Base-by-base conservation (phyloP, 1,140 invertebrate species). In the Drosophila leontia region DNA sequence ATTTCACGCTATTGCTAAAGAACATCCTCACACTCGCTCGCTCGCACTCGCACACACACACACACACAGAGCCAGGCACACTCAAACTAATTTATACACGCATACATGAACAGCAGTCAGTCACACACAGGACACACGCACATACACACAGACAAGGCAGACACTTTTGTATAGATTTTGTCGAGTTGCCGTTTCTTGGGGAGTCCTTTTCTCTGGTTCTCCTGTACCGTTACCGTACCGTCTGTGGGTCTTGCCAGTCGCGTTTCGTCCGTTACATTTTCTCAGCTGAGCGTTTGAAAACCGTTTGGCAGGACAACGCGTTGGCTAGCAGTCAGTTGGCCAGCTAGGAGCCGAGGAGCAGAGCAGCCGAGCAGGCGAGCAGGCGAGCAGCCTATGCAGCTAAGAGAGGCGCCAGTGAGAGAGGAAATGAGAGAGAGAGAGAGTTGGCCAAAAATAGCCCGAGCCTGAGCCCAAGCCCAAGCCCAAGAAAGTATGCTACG, bases 201-300 rank as follows among this genome's bases (percentile, higher is more conserved):
- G 29, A 78, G 64, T 74, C 78, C 58, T 42, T 55, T 74, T 78
- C 60, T 80, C 37, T 55, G 60, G 39, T 75, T 79, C 63, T 75
- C 45, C 60, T 51, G 48, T 62, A 41, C 60, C 51, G 62, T 57
- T 53, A 53, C 68, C 67, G 65, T 59, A 60, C 68, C 67, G 65
- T 56, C 50, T 62, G 60, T 75, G 74, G 70, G 64, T 70, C 85
- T 71, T 48, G 51, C 81, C 68, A 61, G 60, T 80, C 71, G 79
- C 80, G 79, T 67, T 60, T 60, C 80, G 84, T 87, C 80, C 85
- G 85, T 85, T 79, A 88, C 82, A 84, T 78, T 79, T 85, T 90
- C 85, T 90, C 84, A 81, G 85, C 78, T 85, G 84, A 83, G 75
- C 84, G 84, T 75, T 85, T 84, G 78, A 84, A 85, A 75, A 78